Evolutionary conservation across 2,113 vertebrate genomes (phyloP).

Genomic region (Eleginops maclovinus): DNA sequence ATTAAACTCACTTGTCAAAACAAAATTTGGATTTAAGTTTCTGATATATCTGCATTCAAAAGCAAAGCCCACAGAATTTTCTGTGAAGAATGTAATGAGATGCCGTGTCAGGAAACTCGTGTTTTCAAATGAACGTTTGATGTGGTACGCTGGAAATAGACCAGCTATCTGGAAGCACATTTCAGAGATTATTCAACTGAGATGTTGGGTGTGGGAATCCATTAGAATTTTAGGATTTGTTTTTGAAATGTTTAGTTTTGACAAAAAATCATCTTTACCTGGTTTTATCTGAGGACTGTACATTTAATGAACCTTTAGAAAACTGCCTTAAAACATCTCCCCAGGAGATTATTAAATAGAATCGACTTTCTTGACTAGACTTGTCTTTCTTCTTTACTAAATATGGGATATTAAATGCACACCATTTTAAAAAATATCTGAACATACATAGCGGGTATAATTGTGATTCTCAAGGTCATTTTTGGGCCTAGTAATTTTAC

Average conservation of each 20-base stretch:
- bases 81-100: conserved; percentile 21
- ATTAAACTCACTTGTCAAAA: conserved; percentile 56
- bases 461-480: background rate
- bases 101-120: conserved; percentile 4
- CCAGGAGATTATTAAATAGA: conserved; percentile 1
- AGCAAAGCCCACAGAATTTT: conserved; percentile 2
- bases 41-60: conserved; percentile 35
- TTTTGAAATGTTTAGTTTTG: background rate
- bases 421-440: background rate
- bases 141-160: background rate
- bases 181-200: background rate
- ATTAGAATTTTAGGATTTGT: background rate
- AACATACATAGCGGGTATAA: background rate
- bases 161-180: background rate
- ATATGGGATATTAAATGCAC: background rate
- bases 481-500: background rate
- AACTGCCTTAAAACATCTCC: background rate
- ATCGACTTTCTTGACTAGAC: background rate
- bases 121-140: conserved; percentile 10
- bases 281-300: background rate
- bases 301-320: background rate
- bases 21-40: conserved; percentile 33
- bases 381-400: background rate
- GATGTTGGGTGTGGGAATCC: background rate
- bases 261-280: too few relatives aligned